Evolutionary conservation across 2,113 vertebrate genomes (phyloP), one percentile per base, ranked within the genome.

Genomic region (Pseudorasbora parva): DNA sequence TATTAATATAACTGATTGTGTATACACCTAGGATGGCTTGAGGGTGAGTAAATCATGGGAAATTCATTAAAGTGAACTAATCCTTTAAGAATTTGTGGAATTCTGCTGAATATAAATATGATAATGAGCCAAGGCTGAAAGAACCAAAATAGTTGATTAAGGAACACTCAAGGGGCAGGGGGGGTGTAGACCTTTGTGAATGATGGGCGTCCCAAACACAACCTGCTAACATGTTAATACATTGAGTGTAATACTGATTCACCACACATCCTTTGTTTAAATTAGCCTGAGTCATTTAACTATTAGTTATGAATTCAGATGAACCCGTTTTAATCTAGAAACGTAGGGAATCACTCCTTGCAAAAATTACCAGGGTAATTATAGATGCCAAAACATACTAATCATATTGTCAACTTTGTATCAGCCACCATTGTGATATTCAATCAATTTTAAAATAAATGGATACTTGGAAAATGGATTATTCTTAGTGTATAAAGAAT

Each of bases 271-370:
- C 12, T 75, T 75, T 75, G 47, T 75, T 30, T 21, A 49, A 51
- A 49, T 30, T 19, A 21, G 25, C 33, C 7, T 30, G 72, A 75
- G 72, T 75, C 72, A 75, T 33, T 51, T 30, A 21, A 75, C 47
- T 30, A 11, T 49, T 74, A 51, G 12, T 33, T 14, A 33, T 17
- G 21, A 73, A 27, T 51, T 75, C 7, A 21, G 10, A 17, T 54
- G 15, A 51, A 75, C 45, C 47, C 10, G 72, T 54, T 75, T 75
- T 30, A 30, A 75, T 75, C 72, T 19, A 25, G 72, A 51, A 30
- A 74, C 25, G 5, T 51, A 49, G 2, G 4, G 2, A 1, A 74
- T 74, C 33, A 19, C 21, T n/a, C 30, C 19, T 41, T 73, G 14
- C n/a, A 25, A 37, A 37, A 37, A 73, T 73, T 1, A 25, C 3